Conservation (phyloP, 2,888 invertebrate genomes). For the Antheraea assamensis region DNA sequence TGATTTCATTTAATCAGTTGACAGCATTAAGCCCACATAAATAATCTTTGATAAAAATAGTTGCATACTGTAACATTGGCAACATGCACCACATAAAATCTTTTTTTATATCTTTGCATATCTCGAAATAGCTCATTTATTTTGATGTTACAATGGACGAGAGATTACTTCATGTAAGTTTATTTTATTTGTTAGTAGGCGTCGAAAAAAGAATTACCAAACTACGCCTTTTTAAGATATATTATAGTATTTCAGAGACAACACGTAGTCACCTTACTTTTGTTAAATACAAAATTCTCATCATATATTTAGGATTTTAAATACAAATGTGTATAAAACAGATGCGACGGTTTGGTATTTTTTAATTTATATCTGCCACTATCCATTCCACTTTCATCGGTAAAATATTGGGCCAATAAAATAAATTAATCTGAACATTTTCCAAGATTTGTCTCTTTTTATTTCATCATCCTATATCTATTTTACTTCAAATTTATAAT, state of each 20-base stretch:
- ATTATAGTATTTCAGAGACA: not conserved
- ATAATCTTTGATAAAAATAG: not conserved
- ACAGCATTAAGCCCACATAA: too few relatives aligned
- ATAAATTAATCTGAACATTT: not conserved
- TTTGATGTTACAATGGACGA: conserved; percentile 17
- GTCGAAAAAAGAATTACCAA: not conserved
- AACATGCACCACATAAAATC: conserved; percentile 7
- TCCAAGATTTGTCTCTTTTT: not conserved
- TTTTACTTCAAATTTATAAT: not conserved
- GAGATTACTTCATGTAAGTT: conserved; percentile 2
- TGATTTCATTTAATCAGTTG: too few relatives aligned
- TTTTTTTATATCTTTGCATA: conserved; percentile 13
- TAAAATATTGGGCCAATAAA: not conserved
- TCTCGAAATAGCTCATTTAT: conserved; percentile 8
- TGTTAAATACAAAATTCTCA: not conserved
- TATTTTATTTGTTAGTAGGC: not conserved
- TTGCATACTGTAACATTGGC: conserved; percentile 5
- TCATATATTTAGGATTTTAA: not conserved
- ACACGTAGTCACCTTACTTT: not conserved
- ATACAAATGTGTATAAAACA: not conserved
- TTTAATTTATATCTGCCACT: too few relatives aligned
- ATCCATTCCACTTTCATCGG: not conserved
- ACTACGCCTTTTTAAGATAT: not conserved
- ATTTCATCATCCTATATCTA: not conserved
- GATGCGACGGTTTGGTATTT: too few relatives aligned